Conservation (phyloP, 2,113 vertebrate species). For the Atlantisia rogersi region DNA sequence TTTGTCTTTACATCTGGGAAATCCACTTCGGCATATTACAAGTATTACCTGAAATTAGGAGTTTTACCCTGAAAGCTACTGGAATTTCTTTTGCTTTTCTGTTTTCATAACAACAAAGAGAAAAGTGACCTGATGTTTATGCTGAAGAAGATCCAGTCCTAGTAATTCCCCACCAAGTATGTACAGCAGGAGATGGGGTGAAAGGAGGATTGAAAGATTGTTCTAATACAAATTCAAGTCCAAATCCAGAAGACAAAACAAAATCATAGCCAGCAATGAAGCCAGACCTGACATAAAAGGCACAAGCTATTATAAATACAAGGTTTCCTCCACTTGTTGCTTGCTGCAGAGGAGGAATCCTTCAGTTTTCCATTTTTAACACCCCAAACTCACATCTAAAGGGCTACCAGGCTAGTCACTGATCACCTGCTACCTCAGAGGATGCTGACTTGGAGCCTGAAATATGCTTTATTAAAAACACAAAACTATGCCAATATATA, state of each 20-base stretch:
- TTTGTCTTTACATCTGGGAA: not conserved
- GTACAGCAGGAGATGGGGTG: not conserved
- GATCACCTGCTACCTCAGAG: not conserved
- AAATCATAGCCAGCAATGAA: not conserved
- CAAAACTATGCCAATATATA: not conserved
- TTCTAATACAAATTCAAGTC: not conserved
- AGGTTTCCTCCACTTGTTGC: not conserved
- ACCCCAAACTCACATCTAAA: not conserved
- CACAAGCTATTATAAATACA: not conserved
- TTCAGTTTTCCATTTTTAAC: not conserved
- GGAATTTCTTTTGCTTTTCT: not conserved
- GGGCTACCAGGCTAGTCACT: not conserved
- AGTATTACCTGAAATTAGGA: not conserved
- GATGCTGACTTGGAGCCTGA: not conserved
- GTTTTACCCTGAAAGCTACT: not conserved
- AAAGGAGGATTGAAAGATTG: not conserved
- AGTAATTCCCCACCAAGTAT: not conserved
- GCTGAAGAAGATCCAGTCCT: not conserved
- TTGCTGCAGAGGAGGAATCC: not conserved
- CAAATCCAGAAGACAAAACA: not conserved
- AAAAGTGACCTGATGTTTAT: not conserved
- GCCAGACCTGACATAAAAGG: not conserved
- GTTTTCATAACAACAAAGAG: not conserved
- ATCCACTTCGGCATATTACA: not conserved
- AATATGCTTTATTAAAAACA: not conserved